Evolutionary conservation across 2,888 invertebrate genomes (phyloP).

Genomic region (Synergus laeviventris): DNA sequence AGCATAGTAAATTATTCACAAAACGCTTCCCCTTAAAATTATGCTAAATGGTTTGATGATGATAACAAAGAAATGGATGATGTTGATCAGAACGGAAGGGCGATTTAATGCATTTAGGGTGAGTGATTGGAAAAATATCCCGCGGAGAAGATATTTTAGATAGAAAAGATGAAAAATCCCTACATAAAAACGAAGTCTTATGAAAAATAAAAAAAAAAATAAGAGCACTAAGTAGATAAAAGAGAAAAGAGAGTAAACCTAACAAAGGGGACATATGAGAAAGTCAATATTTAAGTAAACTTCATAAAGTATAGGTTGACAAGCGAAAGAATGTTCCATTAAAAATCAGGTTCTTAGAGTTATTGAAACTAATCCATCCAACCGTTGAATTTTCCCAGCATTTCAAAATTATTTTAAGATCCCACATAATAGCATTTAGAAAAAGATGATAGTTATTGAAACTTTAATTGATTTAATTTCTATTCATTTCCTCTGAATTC

Average conservation of each 20-base stretch:
- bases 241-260: background rate
- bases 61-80: background rate
- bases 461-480: background rate
- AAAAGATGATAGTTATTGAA: background rate
- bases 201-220: background rate
- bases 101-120: background rate
- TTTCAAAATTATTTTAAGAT: no score
- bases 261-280: background rate
- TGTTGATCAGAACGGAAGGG: background rate
- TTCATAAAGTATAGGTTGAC: constrained; percentile 22
- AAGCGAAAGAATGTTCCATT: background rate
- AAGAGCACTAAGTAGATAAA: background rate
- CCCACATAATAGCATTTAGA: background rate
- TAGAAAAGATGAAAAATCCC: background rate
- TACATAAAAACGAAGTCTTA: background rate
- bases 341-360: constrained; percentile 9
- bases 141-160: background rate
- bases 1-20: background rate
- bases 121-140: background rate
- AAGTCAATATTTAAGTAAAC: background rate
- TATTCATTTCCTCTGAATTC: background rate
- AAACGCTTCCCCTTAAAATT: background rate
- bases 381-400: no score
- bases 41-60: background rate
- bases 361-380: background rate